Evolutionary conservation across 2,888 invertebrate genomes (phyloP).

Genomic region (Tetropium fuscum): DNA sequence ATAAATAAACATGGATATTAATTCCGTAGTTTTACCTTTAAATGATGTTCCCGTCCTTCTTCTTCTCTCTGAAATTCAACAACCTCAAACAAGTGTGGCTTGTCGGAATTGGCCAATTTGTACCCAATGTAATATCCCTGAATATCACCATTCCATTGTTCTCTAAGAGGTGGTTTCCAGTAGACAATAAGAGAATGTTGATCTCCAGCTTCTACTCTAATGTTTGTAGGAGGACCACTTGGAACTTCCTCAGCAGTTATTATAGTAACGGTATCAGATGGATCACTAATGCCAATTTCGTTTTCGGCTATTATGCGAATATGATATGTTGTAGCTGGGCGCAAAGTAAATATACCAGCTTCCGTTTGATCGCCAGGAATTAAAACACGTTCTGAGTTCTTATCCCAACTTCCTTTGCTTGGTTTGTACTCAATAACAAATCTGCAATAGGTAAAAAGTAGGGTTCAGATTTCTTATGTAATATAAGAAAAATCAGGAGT

Average conservation of each 20-base stretch:
- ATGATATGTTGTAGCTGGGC: slow-evolving; percentile 93
- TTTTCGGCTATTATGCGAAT: slow-evolving; percentile 94
- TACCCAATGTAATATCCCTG: slow-evolving; percentile 92
- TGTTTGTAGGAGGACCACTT: slow-evolving; percentile 85
- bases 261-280: slow-evolving; percentile 93
- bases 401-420: slow-evolving; percentile 84
- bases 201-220: slow-evolving; percentile 88
- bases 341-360: slow-evolving; percentile 88
- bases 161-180: slow-evolving; percentile 91
- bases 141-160: slow-evolving; percentile 95
- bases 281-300: slow-evolving; percentile 91
- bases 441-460: slow-evolving; percentile 36
- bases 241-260: slow-evolving; percentile 91
- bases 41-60: slow-evolving; percentile 89
- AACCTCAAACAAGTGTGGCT: slow-evolving; percentile 90
- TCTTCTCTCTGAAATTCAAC: slow-evolving; percentile 93
- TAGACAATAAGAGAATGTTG: slow-evolving; percentile 88
- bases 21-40: no score
- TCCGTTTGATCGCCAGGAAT: slow-evolving; percentile 92
- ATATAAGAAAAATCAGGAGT: no score
- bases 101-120: slow-evolving; percentile 85
- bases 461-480: neutral
- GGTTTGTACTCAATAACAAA: slow-evolving; percentile 94
- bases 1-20: no score
- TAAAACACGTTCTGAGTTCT: slow-evolving; percentile 87